These are phyloP conservation scores for Caradrina kadenii DNA, from an alignment of 2,888 invertebrate genomes.

Conservation along the genomic window DNA sequence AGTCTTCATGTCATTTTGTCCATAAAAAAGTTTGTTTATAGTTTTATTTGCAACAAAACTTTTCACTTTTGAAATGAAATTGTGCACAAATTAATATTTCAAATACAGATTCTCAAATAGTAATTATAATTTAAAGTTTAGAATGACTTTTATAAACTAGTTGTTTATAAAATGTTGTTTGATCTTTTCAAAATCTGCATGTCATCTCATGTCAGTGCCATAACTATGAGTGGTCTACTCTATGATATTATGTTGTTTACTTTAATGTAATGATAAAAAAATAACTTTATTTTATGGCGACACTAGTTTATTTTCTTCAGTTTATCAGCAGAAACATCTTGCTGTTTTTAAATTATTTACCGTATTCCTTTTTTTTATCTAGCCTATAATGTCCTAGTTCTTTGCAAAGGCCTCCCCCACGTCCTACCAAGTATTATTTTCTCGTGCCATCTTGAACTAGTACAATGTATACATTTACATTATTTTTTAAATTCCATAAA, in stretches of 20 bases:
- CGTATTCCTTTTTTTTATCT: too few relatives aligned
- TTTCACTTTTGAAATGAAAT: not conserved
- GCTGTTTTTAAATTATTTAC: not conserved
- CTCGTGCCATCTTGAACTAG: too few relatives aligned
- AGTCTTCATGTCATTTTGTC: not conserved
- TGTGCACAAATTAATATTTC: not conserved
- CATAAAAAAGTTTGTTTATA: slow-evolving; percentile 34
- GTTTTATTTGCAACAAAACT: not conserved
- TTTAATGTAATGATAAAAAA: not conserved
- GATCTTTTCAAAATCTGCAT: slow-evolving; percentile 31
- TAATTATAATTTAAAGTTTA: not conserved
- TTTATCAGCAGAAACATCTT: not conserved
- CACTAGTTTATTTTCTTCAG: not conserved
- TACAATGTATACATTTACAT: too few relatives aligned
- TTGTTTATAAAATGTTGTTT: not conserved
- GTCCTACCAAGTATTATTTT: too few relatives aligned
- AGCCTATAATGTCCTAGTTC: too few relatives aligned
- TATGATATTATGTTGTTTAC: not conserved
- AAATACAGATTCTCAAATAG: not conserved
- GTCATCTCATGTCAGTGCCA: slow-evolving; percentile 23
- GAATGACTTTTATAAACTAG: not conserved
- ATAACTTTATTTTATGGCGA: not conserved
- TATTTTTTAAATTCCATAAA: too few relatives aligned
- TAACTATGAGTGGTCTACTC: not conserved
- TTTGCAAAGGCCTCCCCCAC: too few relatives aligned